These are phyloP conservation scores for Abscondita cerata DNA, from an alignment of 2,888 invertebrate genomes.

Conservation along the genomic window DNA sequence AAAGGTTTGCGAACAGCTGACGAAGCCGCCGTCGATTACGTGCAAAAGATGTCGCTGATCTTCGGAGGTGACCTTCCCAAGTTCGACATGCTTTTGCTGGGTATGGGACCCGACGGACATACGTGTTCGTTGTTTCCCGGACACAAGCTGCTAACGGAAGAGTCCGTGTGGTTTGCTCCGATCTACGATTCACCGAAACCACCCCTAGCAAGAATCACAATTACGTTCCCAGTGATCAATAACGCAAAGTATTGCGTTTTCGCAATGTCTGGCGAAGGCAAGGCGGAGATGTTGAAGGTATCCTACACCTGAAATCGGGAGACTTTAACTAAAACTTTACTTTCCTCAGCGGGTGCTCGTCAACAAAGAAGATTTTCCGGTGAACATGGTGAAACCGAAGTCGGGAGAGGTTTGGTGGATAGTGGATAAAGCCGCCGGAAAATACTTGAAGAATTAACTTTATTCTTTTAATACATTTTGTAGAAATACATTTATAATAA, in stretches of 20 bases:
- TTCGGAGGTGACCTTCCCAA: constrained; percentile 69
- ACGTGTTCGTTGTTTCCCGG: constrained; percentile 96
- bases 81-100: constrained; percentile 90
- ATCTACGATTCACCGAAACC: constrained; percentile 96
- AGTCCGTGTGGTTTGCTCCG: constrained; percentile 74
- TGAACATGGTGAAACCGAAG: constrained; percentile 74
- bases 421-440: constrained; percentile 65
- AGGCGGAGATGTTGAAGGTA: constrained; percentile 90
- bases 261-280: constrained; percentile 82
- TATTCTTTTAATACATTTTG: constrained; percentile 36
- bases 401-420: constrained; percentile 73
- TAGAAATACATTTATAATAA: constrained; percentile 54
- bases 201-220: constrained; percentile 87
- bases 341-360: constrained; percentile 76
- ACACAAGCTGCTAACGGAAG: constrained; percentile 72
- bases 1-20: constrained; percentile 16
- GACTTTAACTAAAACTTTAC: constrained; percentile 3
- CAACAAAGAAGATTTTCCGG: constrained; percentile 79
- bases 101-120: constrained; percentile 98
- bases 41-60: constrained; percentile 67
- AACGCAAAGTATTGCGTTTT: constrained; percentile 84
- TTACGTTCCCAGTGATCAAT: constrained; percentile 91
- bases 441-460: constrained; percentile 32
- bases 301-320: constrained; percentile 34
- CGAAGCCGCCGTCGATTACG: constrained; percentile 76